Base-by-base conservation (phyloP, 2,888 invertebrate genomes). In the Lamellibrachia satsuma region DNA sequence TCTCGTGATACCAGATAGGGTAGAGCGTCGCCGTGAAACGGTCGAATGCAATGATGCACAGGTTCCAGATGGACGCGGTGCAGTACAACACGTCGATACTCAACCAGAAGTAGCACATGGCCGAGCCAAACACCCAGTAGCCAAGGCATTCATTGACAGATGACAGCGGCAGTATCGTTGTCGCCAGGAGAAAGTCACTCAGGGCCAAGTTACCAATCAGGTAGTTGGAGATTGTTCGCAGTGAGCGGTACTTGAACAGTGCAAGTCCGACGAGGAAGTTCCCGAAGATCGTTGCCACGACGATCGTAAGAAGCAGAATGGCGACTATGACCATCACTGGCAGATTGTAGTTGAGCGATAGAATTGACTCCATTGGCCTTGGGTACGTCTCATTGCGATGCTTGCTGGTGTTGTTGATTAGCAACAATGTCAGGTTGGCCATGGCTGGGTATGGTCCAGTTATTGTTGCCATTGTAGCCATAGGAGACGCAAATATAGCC, bases 21-120 rank as follows among this genome's bases (percentile, higher is more conserved):
- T 96, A 96, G n/a, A 96, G 95, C 1, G 96, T 96, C 6, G 96
- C 96, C 6, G 96, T 96, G 94, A 96, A 96, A 1, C 96, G 95
- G 93, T 96, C 96, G 15, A 96, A 95, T 6, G 96, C 96, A 52
- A 96, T 96, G 52, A 96, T 96, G 93, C 96, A 96, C 52, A 96
- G 94, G 90, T 96, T 96, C 96, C 96, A 96, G 52, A 96, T 96
- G 22, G 96, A 96, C 4, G 96, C 96, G 6, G 96, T 96, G 94
- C 96, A 96, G 94, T 96, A 96, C 27, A 96, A 94, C 1, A 96
- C 96, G 94, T 96, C 96, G 91, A 97, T 95, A 0, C 96, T 96
- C 22, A 97, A 96, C 97, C 97, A 97, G 93, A 97, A 95, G 93
- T 97, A 96, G 94, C 97, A 96, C 94, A 96, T 95, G 2, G 94